phyloP scores from a whole-genome alignment of 2,113 vertebrate genomes.

The Rhinoderma darwinii region DNA sequence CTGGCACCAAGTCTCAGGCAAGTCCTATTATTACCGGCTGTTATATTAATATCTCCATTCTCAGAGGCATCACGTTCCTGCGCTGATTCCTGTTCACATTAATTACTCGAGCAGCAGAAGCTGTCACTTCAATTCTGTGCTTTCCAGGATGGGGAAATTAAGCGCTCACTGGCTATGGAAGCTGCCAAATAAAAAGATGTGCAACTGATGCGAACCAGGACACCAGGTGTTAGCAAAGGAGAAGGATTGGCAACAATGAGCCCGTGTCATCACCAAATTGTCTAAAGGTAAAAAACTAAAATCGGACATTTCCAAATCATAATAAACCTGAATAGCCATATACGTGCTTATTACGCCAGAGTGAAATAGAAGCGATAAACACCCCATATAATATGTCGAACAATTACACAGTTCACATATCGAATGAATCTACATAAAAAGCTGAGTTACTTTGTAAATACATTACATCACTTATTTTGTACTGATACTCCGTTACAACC shows the following conservation, averaged over 20 bases:
- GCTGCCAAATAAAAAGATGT: constrained; percentile 24
- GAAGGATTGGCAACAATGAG: neutral
- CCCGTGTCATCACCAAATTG: neutral
- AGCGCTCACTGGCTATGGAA: neutral
- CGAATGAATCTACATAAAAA: too few species aligned
- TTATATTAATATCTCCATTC: constrained; percentile 36
- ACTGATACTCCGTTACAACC: too few species aligned
- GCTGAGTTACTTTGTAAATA: too few species aligned
- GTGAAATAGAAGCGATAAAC: neutral
- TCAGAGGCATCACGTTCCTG: neutral
- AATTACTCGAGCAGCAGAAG: constrained; percentile 34
- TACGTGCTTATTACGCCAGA: neutral
- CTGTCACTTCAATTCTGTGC: constrained; percentile 44
- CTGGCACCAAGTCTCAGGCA: neutral
- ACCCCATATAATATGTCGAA: too few species aligned
- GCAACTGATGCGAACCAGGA: neutral
- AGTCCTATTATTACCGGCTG: constrained; percentile 29
- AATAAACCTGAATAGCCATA: neutral
- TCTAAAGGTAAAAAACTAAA: neutral
- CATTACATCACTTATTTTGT: too few species aligned
- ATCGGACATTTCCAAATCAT: neutral
- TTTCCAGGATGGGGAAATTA: neutral
- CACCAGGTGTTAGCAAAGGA: neutral
- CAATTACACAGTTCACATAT: too few species aligned
- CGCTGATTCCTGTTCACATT: constrained; percentile 39